Evolutionary conservation across 2,888 invertebrate species (phyloP).

Genomic region (Tachystola acroxantha): DNA sequence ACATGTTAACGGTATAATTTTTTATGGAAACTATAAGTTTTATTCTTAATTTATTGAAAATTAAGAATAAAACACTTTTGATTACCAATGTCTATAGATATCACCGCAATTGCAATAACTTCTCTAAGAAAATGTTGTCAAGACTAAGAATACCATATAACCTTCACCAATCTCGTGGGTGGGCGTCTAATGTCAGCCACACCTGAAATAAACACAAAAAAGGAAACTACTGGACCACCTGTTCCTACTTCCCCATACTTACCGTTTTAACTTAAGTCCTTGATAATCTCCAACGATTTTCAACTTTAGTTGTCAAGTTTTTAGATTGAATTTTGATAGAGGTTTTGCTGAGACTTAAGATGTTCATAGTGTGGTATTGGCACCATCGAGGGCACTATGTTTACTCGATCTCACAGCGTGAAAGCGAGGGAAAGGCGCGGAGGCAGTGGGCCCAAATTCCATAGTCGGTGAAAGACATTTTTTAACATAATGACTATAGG

Average conservation of each 20-base stretch:
- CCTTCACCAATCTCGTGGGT: too few species aligned
- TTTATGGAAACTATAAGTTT: too few species aligned
- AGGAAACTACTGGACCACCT: slow-evolving; percentile 42
- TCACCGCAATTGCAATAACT: too few species aligned
- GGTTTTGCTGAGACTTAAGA: slow-evolving; percentile 17
- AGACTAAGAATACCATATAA: too few species aligned
- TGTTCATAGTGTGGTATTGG: slow-evolving; percentile 15
- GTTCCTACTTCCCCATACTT: slow-evolving; percentile 21
- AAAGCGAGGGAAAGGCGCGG: slow-evolving; percentile 66
- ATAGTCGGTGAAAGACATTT: slow-evolving; percentile 50
- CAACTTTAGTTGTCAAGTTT: slow-evolving; percentile 3
- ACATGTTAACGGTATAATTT: too few species aligned
- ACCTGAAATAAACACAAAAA: slow-evolving; percentile 40
- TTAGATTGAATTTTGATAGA: slow-evolving; percentile 12
- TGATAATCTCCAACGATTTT: slow-evolving; percentile 9
- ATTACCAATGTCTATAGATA: too few species aligned
- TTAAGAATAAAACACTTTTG: too few species aligned
- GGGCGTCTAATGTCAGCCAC: slow-evolving; percentile 23
- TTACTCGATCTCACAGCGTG: slow-evolving; percentile 47
- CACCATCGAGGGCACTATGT: slow-evolving; percentile 48
- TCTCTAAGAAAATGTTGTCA: too few species aligned
- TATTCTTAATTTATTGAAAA: too few species aligned
- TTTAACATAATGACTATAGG: slow-evolving; percentile 26
- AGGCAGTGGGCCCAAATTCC: slow-evolving; percentile 56
- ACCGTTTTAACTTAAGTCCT: background rate